Conservation (phyloP, 2,797 vertebrate genomes). For the Eurystomus glaucurus region DNA sequence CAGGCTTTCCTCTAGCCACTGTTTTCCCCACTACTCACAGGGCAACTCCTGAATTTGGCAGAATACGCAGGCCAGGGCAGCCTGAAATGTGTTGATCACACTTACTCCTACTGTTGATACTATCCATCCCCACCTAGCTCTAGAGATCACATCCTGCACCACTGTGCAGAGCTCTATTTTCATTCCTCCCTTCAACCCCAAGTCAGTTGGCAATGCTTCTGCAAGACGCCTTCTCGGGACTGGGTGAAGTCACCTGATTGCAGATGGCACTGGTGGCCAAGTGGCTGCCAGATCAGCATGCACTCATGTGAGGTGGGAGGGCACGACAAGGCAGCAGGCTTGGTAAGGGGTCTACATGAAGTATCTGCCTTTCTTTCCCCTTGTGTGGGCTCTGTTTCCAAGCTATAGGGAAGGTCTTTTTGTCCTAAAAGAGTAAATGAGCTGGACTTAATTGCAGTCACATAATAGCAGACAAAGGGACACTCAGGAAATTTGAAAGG, state of each 20-base stretch:
- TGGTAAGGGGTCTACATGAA: not conserved
- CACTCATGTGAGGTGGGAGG: rapidly evolving
- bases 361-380: not conserved
- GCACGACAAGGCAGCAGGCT: rapidly evolving
- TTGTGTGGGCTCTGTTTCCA: not conserved
- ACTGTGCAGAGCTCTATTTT: not conserved
- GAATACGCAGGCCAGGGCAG: not conserved
- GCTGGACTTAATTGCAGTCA: not conserved
- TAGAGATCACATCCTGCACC: not conserved
- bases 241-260: not conserved
- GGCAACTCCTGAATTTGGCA: not conserved
- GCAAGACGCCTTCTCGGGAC: not conserved
- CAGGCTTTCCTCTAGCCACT: not conserved
- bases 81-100: not conserved
- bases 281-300: not conserved
- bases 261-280: not conserved
- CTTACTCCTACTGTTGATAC: not conserved
- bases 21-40: not conserved
- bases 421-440: not conserved
- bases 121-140: not conserved
- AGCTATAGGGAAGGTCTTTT: not conserved
- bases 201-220: not conserved
- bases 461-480: not conserved
- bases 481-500: not conserved
- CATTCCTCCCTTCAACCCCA: not conserved